phyloP scores from a whole-genome alignment of 2,797 vertebrate genomes.

The Fringilla coelebs region DNA sequence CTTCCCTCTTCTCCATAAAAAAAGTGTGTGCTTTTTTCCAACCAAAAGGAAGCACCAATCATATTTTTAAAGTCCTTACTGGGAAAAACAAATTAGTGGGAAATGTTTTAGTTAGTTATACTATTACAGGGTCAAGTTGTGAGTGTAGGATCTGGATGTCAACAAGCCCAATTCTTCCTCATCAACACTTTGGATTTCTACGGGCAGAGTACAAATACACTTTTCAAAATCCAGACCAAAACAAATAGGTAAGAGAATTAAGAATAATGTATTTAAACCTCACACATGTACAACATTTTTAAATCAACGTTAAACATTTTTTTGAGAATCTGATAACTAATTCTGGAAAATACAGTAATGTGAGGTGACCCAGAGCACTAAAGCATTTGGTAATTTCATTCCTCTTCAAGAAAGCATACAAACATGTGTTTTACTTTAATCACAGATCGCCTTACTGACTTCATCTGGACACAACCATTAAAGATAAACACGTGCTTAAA shows the following conservation, averaged over 20 bases:
- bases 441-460: constrained; percentile 7
- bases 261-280: not conserved
- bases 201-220: not conserved
- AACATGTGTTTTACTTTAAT: constrained; percentile 51
- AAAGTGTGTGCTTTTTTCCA: not conserved
- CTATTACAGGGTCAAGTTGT: not conserved
- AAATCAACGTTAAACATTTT: not conserved
- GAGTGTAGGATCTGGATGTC: not conserved
- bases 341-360: not conserved
- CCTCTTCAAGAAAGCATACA: constrained; percentile 13
- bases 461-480: constrained; percentile 27
- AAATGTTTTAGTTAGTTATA: not conserved
- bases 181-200: not conserved
- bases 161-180: not conserved
- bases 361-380: not conserved
- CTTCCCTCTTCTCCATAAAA: not conserved
- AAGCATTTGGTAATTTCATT: not conserved
- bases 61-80: not conserved
- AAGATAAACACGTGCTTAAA: not conserved
- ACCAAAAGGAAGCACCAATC: not conserved
- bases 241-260: not conserved
- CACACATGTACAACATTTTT: not conserved
- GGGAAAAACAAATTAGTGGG: not conserved
- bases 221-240: not conserved
- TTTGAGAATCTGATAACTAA: not conserved